Base-by-base conservation (phyloP, 2,113 vertebrate genomes). In the Podarcis muralis region DNA sequence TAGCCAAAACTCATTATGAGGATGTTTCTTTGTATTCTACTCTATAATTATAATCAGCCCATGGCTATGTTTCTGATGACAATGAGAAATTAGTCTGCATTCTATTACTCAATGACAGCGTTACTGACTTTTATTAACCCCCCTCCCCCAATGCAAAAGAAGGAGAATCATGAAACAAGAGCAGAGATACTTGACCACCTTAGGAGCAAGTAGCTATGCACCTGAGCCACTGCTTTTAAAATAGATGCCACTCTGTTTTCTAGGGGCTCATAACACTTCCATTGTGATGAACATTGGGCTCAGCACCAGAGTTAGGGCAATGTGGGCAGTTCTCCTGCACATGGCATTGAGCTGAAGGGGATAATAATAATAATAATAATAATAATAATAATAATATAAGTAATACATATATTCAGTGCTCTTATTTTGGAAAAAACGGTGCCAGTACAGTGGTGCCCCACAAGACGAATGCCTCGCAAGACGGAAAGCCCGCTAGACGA, bases 231-330 rank as follows among this genome's bases (percentile, higher is more conserved):
- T 9, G 18, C 81, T 94, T 90, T 81, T 91, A 87, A 91, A 94
- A 89, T 80, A 48, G 88, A 86, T 93, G 84, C 92, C 89, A 90
- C 59, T 37, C 90, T 69, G 76, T 93, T 95, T 95, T 95, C 92
- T 89, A 90, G 35, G 79, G 77, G 43, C 91, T 92, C 92, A 90
- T 94, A 92, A 88, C 86, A 93, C 92, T 90, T 4, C 1, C 86
- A 86, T 69, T 84, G 74, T 92, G 91, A 93, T 91, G 94, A 96
- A 93, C 84, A 89, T 69, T 84, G 72, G 85, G 78, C 68, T 48
- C 48, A 48, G 48, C 9, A 0, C 48, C 48, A 48, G 48, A 48
- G 48, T 48, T 11, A 11, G 48, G 48, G 48, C 48, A 48, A 2
- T 11, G 48, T 48, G 9, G 48, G 9, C 9, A 48, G 48, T 9